phyloP scores from a whole-genome alignment of 1,140 invertebrate species.

The Patella vulgata region DNA sequence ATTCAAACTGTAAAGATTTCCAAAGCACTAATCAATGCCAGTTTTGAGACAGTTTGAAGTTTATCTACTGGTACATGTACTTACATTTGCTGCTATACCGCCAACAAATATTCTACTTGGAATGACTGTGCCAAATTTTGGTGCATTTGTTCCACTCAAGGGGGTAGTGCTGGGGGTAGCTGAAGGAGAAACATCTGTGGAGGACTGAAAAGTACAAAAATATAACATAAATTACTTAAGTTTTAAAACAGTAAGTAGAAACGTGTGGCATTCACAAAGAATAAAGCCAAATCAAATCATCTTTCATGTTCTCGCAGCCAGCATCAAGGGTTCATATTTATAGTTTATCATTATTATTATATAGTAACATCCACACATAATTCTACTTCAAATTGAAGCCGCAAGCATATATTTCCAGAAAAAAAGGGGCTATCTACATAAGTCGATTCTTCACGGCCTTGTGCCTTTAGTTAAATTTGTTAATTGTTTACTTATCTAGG shows the following conservation, averaged over 20 bases:
- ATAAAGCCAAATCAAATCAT: not conserved
- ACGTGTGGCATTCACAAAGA: not conserved
- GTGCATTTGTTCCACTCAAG: constrained; percentile 62
- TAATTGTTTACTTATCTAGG: no score
- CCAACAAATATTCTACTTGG: constrained; percentile 95
- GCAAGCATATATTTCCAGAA: no score
- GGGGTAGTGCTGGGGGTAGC: constrained; percentile 56
- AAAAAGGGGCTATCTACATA: no score
- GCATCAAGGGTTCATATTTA: not conserved
- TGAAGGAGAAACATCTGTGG: constrained; percentile 60
- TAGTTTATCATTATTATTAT: not conserved
- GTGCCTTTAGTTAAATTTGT: no score
- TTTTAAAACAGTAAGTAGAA: not conserved
- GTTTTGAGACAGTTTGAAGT: no score
- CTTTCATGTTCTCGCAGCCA: not conserved
- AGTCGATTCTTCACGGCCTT: no score
- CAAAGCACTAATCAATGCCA: no score
- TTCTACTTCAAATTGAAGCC: not conserved
- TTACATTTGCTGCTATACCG: constrained; percentile 81
- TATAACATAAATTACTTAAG: not conserved
- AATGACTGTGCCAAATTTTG: constrained; percentile 74
- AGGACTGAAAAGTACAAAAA: constrained; percentile 49
- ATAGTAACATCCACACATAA: not conserved
- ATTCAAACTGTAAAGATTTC: no score
- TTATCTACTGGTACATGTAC: constrained; percentile 26